These are phyloP conservation scores for Ptychodera flava DNA, from an alignment of 35 echinoderm and acorn worm species.

Conservation along the genomic window DNA sequence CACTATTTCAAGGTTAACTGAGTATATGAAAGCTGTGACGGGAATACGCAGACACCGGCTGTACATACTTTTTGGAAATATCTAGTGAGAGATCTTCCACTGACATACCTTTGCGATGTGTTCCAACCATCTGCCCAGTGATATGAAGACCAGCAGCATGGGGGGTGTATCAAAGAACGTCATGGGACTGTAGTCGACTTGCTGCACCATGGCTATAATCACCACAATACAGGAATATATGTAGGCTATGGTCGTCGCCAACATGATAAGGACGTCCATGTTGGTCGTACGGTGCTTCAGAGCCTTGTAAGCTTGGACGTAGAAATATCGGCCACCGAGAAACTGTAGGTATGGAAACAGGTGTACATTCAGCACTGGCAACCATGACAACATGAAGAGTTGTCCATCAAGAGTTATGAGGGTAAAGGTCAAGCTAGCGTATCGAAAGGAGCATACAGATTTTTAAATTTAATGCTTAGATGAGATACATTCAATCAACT, in stretches of 20 bases:
- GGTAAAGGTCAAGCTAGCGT: too few relatives aligned
- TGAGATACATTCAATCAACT: too few relatives aligned
- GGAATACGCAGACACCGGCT: too few relatives aligned
- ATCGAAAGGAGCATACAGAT: too few relatives aligned
- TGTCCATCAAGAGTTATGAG: too few relatives aligned
- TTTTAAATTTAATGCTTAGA: too few relatives aligned
- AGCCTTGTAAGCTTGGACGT: slow-evolving; percentile 89
- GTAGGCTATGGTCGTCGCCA: slow-evolving; percentile 91
- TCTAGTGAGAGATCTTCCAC: too few relatives aligned
- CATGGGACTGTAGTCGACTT: slow-evolving; percentile 54
- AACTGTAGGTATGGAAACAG: slow-evolving; percentile 52
- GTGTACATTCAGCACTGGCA: too few relatives aligned
- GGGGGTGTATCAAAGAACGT: slow-evolving; percentile 99
- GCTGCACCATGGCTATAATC: slow-evolving; percentile 41
- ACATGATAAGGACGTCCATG: slow-evolving; percentile 97
- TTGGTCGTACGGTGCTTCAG: slow-evolving; percentile 72
- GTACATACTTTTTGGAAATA: too few relatives aligned
- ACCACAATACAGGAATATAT: slow-evolving; percentile 70
- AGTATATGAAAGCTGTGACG: too few relatives aligned
- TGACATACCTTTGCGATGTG: slow-evolving; percentile 84
- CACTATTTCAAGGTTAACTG: too few relatives aligned
- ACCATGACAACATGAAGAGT: too few relatives aligned
- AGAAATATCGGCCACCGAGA: slow-evolving; percentile 84
- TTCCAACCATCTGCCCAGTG: slow-evolving; percentile 85
- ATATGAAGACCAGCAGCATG: slow-evolving; percentile 87